phyloP scores from a whole-genome alignment of 2,888 invertebrate genomes.

The Hesperia comma region DNA sequence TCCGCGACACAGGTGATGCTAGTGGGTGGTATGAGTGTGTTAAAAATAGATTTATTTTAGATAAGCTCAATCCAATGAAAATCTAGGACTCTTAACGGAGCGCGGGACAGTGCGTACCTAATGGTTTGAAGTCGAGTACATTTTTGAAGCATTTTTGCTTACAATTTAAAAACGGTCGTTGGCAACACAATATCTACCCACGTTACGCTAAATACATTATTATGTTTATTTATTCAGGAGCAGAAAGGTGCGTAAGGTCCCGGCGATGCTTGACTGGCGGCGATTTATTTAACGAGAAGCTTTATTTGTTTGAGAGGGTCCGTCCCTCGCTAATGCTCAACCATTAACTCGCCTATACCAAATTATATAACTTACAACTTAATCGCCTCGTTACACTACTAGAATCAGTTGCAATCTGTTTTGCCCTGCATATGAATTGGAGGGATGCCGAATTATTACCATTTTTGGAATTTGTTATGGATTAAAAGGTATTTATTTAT shows the following conservation, averaged over 20 bases:
- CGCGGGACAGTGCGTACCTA: too few relatives aligned
- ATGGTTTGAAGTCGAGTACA: too few relatives aligned
- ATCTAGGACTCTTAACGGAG: too few relatives aligned
- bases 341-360: constrained; percentile 63
- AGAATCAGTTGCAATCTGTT: neutral
- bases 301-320: constrained; percentile 70
- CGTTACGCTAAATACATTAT: constrained; percentile 59
- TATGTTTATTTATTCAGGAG: constrained; percentile 67
- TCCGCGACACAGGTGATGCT: too few relatives aligned
- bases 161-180: neutral
- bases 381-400: constrained; percentile 37
- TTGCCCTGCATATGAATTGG: neutral
- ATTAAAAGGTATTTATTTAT: too few relatives aligned
- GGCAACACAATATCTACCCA: constrained; percentile 19
- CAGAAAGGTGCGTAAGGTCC: constrained; percentile 61
- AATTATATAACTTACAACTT: constrained; percentile 63
- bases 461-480: too few relatives aligned
- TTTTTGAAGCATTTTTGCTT: constrained; percentile 6
- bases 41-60: too few relatives aligned
- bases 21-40: too few relatives aligned
- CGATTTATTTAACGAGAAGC: constrained; percentile 75
- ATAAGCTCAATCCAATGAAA: too few relatives aligned
- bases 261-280: constrained; percentile 67
- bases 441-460: too few relatives aligned
- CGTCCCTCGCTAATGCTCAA: constrained; percentile 66